Base-by-base conservation (phyloP, 2,888 invertebrate species). In the Acronicta aceris region DNA sequence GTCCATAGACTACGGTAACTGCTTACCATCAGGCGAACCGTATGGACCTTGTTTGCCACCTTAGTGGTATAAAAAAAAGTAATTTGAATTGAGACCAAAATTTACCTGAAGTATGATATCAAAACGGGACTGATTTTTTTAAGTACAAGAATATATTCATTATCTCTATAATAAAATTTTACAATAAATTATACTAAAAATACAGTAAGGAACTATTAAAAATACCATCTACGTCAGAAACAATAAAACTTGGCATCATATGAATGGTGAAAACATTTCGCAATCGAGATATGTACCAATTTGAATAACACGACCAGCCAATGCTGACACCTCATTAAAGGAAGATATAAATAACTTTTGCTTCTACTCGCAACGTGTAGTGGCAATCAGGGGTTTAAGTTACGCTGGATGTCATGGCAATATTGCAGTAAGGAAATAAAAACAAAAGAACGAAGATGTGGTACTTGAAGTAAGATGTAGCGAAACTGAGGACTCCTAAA, bases 371-470 rank as follows among this genome's bases (percentile, higher is more conserved):
- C 71, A 63, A 59, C 65, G 64, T 76, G 74, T 76, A 84, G 76
- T 77, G 76, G 77, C 79, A 83, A 83, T 82, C 81, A 77, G 63
- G 46, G 66, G 87, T 78, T 84, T 84, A 84, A 83, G 77, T 86
- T 87, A 88, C 71, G 71, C 78, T 90, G 90, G 89, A 82, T 85
- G 85, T 86, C 83, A 87, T 74, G 79, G 85, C 82, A 86, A 89
- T 89, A 89, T 87, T 86, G 87, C 86, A 85, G 85, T 74, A 86
- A 84, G 82, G 76, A 88, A 88, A 86, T 81, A 82, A 84, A 78
- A 87, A 89, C 84, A 88, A 89, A 89, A 86, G 85, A 78, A 78
- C 40, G 45, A 47, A 65, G 53, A 65, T 72, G 64, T 69, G 81
- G 82, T 65, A 12, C 65, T 83, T 83, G 61, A 40, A 50, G 41